phyloP scores from a whole-genome alignment of 1,140 invertebrate genomes.

The Ceratosolen fusciceps region DNA sequence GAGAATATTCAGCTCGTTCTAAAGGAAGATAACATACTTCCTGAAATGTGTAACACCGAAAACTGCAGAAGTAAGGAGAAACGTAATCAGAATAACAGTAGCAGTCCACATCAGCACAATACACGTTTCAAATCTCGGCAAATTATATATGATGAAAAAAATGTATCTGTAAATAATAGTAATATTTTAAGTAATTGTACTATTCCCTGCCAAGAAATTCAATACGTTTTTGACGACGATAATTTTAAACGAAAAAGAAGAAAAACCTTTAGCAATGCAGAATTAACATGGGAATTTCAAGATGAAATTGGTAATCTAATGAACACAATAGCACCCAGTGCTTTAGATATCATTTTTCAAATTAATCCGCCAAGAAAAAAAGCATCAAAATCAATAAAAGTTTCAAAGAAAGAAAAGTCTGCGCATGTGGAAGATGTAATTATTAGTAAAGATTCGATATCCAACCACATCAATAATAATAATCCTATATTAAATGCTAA shows the following conservation, averaged over 20 bases:
- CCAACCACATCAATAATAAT: neutral
- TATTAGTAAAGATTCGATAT: neutral
- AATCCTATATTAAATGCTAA: neutral
- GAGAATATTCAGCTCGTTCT: slow-evolving; percentile 9
- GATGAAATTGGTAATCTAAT: neutral
- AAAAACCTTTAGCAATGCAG: slow-evolving; percentile 6
- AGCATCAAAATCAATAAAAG: neutral
- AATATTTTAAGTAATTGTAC: neutral
- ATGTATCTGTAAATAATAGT: neutral
- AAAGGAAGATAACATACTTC: neutral
- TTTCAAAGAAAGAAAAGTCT: neutral
- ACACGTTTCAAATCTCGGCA: slow-evolving; percentile 23
- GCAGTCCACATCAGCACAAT: neutral
- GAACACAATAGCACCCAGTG: neutral
- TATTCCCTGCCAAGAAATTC: neutral
- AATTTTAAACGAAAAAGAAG: slow-evolving; percentile 24
- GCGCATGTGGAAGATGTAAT: neutral
- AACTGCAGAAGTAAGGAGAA: neutral
- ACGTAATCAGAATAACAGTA: neutral
- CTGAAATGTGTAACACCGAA: neutral
- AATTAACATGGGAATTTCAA: slow-evolving; percentile 1
- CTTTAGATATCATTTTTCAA: slow-evolving; percentile 8
- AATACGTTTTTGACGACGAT: neutral
- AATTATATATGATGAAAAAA: neutral
- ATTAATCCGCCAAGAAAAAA: slow-evolving; percentile 10